Conservation (phyloP, 2,113 vertebrate species). For the Macquaria australasica region DNA sequence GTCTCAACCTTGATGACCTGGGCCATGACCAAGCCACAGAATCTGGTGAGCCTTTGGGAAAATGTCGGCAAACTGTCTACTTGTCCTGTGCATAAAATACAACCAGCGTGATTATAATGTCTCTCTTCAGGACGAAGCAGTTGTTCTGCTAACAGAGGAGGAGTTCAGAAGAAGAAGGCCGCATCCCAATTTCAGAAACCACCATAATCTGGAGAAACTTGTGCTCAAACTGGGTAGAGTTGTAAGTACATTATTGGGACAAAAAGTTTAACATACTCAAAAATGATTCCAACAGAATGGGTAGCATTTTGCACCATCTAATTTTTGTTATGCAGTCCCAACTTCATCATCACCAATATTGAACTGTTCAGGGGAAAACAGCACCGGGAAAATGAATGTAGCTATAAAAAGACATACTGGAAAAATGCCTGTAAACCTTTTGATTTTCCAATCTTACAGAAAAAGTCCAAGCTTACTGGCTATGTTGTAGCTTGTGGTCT, state of each 20-base stretch:
- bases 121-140: slow-evolving; percentile 84
- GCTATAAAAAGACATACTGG: not conserved
- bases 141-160: slow-evolving; percentile 87
- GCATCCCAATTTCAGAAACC: slow-evolving; percentile 88
- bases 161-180: slow-evolving; percentile 89
- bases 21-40: slow-evolving; percentile 86
- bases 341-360: not conserved
- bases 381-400: not conserved
- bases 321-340: not conserved
- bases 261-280: not conserved
- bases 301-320: not conserved
- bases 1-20: slow-evolving; percentile 95
- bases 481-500: slow-evolving; percentile 90
- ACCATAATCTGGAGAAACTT: slow-evolving; percentile 90
- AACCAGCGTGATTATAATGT: not conserved
- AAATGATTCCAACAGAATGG: not conserved
- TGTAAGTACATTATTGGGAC: slow-evolving; percentile 80
- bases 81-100: not conserved
- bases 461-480: slow-evolving; percentile 84
- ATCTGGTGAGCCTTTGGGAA: slow-evolving; percentile 84
- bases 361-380: not conserved
- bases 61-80: not conserved
- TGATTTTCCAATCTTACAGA: slow-evolving; percentile 78
- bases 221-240: slow-evolving; percentile 88
- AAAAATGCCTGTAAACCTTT: not conserved